Base-by-base conservation (phyloP, 1,140 invertebrate genomes). In the Zaprionus kolodkinae region DNA sequence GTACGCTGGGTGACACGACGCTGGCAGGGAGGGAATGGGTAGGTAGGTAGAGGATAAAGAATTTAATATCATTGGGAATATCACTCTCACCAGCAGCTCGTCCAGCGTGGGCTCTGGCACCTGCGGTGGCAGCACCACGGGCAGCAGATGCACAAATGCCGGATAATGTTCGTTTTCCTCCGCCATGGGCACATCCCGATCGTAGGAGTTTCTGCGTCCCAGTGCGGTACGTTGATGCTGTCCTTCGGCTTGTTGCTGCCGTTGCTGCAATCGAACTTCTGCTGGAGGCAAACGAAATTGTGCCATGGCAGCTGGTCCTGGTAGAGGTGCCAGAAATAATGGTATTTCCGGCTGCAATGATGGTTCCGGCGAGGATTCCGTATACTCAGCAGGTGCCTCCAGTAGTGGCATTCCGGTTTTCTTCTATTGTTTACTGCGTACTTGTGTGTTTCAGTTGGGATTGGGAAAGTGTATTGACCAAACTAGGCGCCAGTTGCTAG, bases 71-170 rank as follows among this genome's bases (percentile, higher is more conserved):
- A 30, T 5, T 5, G 4, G 27, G 4, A 4, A 30, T 2, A 3
- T 6, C n/a, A 6, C 27, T 1, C 93, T 92, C 91, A 95, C 94
- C 92, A 95, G 78, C 1, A 95, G 66, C 77, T 95, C 94, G 68
- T 94, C 94, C 12, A 95, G 86, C 13, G 94, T 94, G 27, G 94
- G 92, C 76, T 95, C 94, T 7, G 94, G 83, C 6, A 72, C 61
- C 54, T 92, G 91, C 1, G 94, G 94, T 2, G 94, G 94, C 74
- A 95, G 92, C 9, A 93, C 93, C 48, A 94, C 94, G 0, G 94
- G 93, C 64, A 94, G 83, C 78, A 94, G 93, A 15, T 92, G 82
- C 10, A 91, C 90, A 50, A 87, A 84, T 6, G 88, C 63, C 87
- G 91, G 91, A 59, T 79, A 88, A 43, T 91, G 76, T 21, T 91